Evolutionary conservation across 2,888 invertebrate species (phyloP).

Genomic region (Stramonita haemastoma): DNA sequence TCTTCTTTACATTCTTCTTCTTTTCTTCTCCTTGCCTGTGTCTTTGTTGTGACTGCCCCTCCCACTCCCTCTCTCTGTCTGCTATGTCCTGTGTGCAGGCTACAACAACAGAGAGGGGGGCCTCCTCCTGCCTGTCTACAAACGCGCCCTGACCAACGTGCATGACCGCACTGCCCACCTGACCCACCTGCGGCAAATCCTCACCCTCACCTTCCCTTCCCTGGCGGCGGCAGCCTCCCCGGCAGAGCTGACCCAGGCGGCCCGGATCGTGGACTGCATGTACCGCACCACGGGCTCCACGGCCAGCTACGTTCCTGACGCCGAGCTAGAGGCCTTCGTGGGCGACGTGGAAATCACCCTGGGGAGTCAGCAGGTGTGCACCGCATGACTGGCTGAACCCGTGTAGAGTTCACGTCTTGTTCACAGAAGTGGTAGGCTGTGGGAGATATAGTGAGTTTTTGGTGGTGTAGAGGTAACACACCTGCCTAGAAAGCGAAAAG

Average conservation of each 20-base stretch:
- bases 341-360: background rate
- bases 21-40: no score
- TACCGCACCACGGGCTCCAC: background rate
- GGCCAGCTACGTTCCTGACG: background rate
- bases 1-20: no score
- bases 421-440: background rate
- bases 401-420: no score
- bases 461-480: background rate
- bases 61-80: no score
- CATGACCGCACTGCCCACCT: no score
- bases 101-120: conserved; percentile 2
- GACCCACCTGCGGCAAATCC: no score
- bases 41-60: no score
- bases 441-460: background rate
- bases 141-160: no score
- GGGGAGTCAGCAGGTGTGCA: background rate
- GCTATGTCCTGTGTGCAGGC: background rate
- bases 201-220: background rate
- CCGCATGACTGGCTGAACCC: no score
- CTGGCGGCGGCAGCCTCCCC: background rate
- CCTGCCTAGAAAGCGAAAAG: no score
- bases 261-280: background rate
- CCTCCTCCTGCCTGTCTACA: background rate
- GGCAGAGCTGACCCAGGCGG: background rate
- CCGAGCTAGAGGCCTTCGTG: background rate